These are phyloP conservation scores for Hylaeus volcanicus DNA, from an alignment of 1,140 invertebrate genomes.

Conservation along the genomic window DNA sequence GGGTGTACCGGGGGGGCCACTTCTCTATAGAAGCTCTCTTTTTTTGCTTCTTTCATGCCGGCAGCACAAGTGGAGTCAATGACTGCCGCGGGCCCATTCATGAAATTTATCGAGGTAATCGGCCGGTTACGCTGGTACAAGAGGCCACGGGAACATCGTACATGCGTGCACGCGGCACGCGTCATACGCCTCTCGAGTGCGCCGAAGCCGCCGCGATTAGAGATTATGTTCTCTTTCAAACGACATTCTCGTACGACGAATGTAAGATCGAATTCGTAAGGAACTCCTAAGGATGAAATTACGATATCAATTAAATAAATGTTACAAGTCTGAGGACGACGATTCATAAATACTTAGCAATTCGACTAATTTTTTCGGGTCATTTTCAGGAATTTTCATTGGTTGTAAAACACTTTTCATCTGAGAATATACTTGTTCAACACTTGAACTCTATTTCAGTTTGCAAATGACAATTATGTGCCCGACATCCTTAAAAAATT, in stretches of 20 bases:
- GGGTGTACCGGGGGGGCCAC: conserved; percentile 2
- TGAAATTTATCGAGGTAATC: conserved; percentile 67
- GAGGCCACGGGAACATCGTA: not conserved
- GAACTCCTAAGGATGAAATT: no score
- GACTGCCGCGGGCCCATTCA: conserved; percentile 63
- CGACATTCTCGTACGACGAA: not conserved
- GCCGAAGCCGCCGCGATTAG: not conserved
- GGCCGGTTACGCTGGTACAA: conserved; percentile 45
- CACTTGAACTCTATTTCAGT: no score
- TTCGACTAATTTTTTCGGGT: no score
- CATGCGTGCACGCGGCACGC: conserved; percentile 17
- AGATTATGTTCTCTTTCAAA: not conserved
- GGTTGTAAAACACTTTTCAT: no score
- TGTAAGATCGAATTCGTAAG: no score
- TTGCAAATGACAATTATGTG: no score
- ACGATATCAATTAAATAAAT: no score
- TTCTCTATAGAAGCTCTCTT: conserved; percentile 34
- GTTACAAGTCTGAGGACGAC: no score
- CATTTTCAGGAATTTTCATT: no score
- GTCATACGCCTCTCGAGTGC: not conserved
- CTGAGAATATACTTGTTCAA: no score
- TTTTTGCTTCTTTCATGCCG: conserved; percentile 49
- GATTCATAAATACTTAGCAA: no score
- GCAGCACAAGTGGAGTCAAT: conserved; percentile 57
- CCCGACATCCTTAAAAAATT: no score